Evolutionary conservation across 1,140 invertebrate species (phyloP).

Genomic region (Scaptodrosophila lebanonensis): DNA sequence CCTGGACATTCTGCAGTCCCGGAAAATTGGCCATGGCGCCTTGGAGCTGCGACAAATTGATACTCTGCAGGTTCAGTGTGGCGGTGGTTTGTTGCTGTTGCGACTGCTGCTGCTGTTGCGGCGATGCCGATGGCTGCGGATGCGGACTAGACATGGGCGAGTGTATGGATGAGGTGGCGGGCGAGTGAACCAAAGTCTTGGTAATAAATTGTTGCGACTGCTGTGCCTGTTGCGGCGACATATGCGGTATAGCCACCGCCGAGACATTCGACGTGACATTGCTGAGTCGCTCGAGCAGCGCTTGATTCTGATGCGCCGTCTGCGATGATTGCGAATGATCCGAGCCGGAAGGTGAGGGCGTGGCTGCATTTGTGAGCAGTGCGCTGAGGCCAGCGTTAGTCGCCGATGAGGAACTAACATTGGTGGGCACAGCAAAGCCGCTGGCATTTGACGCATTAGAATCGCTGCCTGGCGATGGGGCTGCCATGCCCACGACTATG

Average conservation of each 20-base stretch:
- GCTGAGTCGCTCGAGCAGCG: slow-evolving; percentile 63
- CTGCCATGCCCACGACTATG: slow-evolving; percentile 69
- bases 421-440: slow-evolving; percentile 69
- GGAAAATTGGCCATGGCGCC: slow-evolving; percentile 82
- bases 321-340: slow-evolving; percentile 72
- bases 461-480: slow-evolving; percentile 74
- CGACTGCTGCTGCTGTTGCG: slow-evolving; percentile 54
- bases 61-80: slow-evolving; percentile 83
- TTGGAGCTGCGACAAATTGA: slow-evolving; percentile 87
- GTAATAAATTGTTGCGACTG: slow-evolving; percentile 58
- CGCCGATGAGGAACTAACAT: slow-evolving; percentile 43
- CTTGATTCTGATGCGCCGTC: slow-evolving; percentile 66
- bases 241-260: slow-evolving; percentile 59
- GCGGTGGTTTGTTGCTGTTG: slow-evolving; percentile 61
- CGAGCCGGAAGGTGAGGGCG: slow-evolving; percentile 68
- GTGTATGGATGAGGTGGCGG: slow-evolving; percentile 72
- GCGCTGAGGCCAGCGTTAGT: slow-evolving; percentile 39
- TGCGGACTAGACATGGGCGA: slow-evolving; percentile 82
- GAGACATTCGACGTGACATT: slow-evolving; percentile 62
- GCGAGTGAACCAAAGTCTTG: slow-evolving; percentile 71
- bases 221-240: slow-evolving; percentile 64
- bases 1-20: slow-evolving; percentile 87
- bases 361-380: slow-evolving; percentile 57
- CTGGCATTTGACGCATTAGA: slow-evolving; percentile 75
- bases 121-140: slow-evolving; percentile 79